Evolutionary conservation across 2,797 vertebrate species (phyloP), one percentile per base, ranked within the genome.

Genomic region (Telmatherina bonti): DNA sequence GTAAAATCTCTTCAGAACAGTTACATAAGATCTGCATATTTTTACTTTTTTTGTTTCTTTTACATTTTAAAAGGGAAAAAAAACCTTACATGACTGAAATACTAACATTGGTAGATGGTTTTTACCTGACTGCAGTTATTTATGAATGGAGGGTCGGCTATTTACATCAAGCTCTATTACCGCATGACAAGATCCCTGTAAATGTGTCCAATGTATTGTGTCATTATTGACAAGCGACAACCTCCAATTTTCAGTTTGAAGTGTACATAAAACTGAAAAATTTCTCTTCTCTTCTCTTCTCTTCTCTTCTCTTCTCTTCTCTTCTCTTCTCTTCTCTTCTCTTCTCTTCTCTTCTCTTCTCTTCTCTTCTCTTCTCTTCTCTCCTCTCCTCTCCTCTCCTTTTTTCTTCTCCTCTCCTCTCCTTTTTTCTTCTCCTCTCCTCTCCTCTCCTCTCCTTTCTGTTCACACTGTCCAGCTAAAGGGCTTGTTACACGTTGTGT

Each of bases 181-280:
- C 90, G 90, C 91, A 91, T 89, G 88, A 77, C 29, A 76, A 74
- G 76, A 78, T 62, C 53, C 63, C 63, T 83, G 67, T 80, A 71
- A 43, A 53, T 66, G 74, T 88, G 78, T 89, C 49, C 71, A 45
- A 16, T 69, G 75, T 85, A 70, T 87, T 65, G 70, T 88, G 66
- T 86, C 78, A 63, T 64, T 79, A 68, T 85, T 70, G 72, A 81
- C 62, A 49, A 61, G 69, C 84, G 61, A 74, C 76, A 85, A 67
- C 35, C 43, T 72, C 43, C 11, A 9, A 64, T 79, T 64, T 81
- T 2, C 65, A 43, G 20, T 67, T 30, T 35, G 71, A 47, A 16
- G 62, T 35, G 57, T 55, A 24, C 52, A 60, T 20, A 69, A 52
- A 60, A 20, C 27, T 41, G 38, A 36, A 36, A 15, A 13, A 13